phyloP scores from a whole-genome alignment of 2,797 vertebrate species.

The Acanthurus leucopareius region DNA sequence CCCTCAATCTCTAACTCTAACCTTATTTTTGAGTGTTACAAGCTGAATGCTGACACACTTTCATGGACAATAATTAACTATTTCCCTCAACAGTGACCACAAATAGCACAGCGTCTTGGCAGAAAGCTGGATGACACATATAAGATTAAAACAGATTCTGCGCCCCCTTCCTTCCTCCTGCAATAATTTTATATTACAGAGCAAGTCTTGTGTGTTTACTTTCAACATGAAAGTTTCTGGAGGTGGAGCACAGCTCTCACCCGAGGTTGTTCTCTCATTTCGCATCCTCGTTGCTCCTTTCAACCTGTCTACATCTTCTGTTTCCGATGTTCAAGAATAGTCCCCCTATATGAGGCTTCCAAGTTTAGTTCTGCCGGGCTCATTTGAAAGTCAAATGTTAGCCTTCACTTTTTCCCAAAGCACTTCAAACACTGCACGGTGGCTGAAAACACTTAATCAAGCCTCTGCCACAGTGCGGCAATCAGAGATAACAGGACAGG shows the following conservation, averaged over 20 bases:
- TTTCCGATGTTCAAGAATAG: conserved; percentile 67
- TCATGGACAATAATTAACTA: conserved; percentile 47
- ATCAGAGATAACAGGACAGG: conserved; percentile 77
- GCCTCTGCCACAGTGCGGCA: conserved; percentile 66
- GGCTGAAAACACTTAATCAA: conserved; percentile 80
- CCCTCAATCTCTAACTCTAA: neutral
- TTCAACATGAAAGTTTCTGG: conserved; percentile 47
- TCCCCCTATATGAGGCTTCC: conserved; percentile 63
- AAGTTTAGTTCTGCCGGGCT: conserved; percentile 77
- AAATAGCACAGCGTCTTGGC: conserved; percentile 43
- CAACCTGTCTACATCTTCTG: conserved; percentile 39
- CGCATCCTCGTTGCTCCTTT: conserved; percentile 51
- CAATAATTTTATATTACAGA: conserved; percentile 34
- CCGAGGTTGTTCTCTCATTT: conserved; percentile 39
- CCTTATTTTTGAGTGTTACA: conserved; percentile 5
- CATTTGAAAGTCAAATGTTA: conserved; percentile 85
- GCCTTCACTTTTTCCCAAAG: conserved; percentile 64
- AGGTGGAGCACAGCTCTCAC: conserved; percentile 26
- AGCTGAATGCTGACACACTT: conserved; percentile 43
- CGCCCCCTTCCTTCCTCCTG: neutral
- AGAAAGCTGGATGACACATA: conserved; percentile 48
- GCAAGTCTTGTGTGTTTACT: conserved; percentile 32
- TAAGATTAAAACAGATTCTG: conserved; percentile 38
- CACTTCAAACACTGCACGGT: conserved; percentile 58
- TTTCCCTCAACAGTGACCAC: conserved; percentile 28